phyloP scores from a whole-genome alignment of 2,113 vertebrate genomes.

The Paradoxurus hermaphroditus region DNA sequence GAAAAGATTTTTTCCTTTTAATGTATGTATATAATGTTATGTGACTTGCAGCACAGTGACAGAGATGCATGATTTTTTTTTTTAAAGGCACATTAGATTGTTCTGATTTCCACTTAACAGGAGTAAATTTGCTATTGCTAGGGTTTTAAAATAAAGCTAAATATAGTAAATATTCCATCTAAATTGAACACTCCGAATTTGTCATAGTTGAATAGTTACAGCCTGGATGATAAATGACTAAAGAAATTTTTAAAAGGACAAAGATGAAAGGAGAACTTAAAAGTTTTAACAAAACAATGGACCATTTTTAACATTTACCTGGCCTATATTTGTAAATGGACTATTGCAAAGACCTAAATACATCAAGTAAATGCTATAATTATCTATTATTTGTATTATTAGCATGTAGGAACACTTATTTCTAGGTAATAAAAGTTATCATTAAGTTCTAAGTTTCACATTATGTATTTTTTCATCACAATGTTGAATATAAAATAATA shows the following conservation, averaged over 20 bases:
- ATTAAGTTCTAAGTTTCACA: not conserved
- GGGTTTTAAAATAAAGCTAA: not conserved
- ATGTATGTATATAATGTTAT: not conserved
- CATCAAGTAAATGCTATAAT: not conserved
- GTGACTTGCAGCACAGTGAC: not conserved
- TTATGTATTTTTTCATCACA: not conserved
- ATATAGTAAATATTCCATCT: not conserved
- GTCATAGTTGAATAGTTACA: not conserved
- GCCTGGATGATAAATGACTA: slow-evolving; percentile 28
- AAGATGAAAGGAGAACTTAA: slow-evolving; percentile 1
- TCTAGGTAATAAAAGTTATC: not conserved
- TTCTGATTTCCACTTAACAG: not conserved
- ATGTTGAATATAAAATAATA: not conserved
- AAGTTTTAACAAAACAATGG: not conserved
- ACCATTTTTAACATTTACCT: slow-evolving; percentile 1
- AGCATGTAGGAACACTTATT: not conserved
- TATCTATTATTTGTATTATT: not conserved
- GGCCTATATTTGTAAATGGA: not conserved
- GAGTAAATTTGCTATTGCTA: not conserved
- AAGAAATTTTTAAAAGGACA: slow-evolving; percentile 8
- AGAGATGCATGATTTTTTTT: not conserved
- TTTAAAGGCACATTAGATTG: not conserved
- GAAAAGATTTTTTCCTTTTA: not conserved
- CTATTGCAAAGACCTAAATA: not conserved
- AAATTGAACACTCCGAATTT: not conserved